A percentile compares a stretch with the other conserved stretches of the same genome.
phyloP scores from a whole-genome alignment of 53 echinoderm and acorn worm species.

The Paelopatides confundens region DNA sequence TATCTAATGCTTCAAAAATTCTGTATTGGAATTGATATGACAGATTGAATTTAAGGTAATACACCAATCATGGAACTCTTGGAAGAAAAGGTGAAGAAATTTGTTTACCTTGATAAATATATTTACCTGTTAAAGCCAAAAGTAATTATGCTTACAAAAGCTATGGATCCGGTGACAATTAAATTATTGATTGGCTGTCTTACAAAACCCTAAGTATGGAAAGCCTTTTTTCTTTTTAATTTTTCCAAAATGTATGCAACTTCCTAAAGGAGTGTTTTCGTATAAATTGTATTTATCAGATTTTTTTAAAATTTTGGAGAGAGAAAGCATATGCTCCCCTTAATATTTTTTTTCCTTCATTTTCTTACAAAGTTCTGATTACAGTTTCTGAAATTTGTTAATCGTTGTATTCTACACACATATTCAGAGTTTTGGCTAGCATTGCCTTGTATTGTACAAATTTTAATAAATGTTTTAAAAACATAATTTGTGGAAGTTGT shows the following conservation, averaged over 20 bases:
- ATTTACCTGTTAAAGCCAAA: neutral
- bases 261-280: neutral
- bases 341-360: no score
- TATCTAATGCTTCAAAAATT: neutral
- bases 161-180: neutral
- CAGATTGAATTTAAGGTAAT: neutral
- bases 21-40: neutral
- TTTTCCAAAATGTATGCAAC: no score
- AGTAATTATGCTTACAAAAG: neutral
- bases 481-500: no score
- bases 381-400: neutral
- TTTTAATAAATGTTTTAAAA: no score
- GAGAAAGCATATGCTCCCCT: no score
- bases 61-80: neutral
- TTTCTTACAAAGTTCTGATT: neutral
- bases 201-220: neutral
- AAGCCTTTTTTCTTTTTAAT: neutral
- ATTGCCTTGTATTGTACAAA: neutral
- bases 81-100: neutral
- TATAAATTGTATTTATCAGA: neutral
- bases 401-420: neutral
- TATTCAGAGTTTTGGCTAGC: neutral
- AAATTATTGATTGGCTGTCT: neutral
- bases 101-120: neutral
- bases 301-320: no score